A percentile compares a stretch with the other conserved stretches of the same genome.
phyloP scores from a whole-genome alignment of 2,113 vertebrate species.

The Ciconia stormi region DNA sequence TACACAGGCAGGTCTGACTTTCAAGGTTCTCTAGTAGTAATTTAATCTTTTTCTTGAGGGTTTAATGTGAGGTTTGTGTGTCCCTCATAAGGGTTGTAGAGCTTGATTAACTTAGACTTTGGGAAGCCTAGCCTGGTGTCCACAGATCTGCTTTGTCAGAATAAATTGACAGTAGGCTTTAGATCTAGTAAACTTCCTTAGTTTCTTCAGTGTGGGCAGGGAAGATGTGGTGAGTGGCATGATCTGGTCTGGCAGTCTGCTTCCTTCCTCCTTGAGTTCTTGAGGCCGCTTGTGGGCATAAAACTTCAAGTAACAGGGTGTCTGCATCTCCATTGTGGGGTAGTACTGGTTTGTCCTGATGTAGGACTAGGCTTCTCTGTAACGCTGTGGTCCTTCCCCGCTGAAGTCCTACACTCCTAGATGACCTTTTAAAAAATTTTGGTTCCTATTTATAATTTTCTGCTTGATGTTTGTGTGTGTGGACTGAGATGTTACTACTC shows the following conservation, averaged over 20 bases:
- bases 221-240: neutral
- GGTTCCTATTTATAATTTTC: neutral
- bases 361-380: neutral
- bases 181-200: neutral
- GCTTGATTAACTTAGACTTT: neutral
- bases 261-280: neutral
- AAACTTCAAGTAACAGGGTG: neutral
- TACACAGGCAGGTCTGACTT: neutral
- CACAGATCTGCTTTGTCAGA: neutral
- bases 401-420: neutral
- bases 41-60: neutral
- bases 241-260: neutral
- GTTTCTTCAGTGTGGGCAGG: neutral
- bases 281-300: neutral
- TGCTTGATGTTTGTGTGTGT: neutral
- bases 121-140: neutral
- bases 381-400: neutral
- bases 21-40: neutral
- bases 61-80: neutral
- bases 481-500: neutral
- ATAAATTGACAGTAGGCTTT: neutral
- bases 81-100: neutral
- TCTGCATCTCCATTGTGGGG: fast-evolving
- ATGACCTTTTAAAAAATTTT: neutral
- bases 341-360: neutral